Evolutionary conservation across 1,140 invertebrate species (phyloP), one percentile per base, ranked within the genome.

Genomic region (Leptinotarsa lineolata): DNA sequence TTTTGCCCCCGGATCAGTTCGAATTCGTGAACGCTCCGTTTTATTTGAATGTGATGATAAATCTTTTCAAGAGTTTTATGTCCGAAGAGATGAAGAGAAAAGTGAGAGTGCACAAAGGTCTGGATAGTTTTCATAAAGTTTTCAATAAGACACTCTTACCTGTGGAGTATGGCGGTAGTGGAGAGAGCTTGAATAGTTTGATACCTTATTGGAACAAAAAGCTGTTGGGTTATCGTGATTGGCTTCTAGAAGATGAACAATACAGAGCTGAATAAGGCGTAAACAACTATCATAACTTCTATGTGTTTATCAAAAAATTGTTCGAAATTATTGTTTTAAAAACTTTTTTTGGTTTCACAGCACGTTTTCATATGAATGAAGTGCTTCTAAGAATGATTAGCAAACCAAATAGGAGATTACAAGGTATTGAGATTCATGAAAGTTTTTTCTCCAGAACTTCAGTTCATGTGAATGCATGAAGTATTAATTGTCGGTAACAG

Each of bases 11-110:
- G 16, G 89, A 91, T 77, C 85, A 88, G 1, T 82, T 93, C 24
- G 89, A 93, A 76, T 93, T 92, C 78, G 85, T 93, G 2, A 92
- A 94, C 81, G 87, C 91, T 3, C 92, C 92, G 0, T 76, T 81
- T 2, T 88, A 92, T 76, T 86, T 93, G n/a, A 91, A 92, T 78
- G 84, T 90, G 5, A 84, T 94, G 4, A 83, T 94, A 22, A 89
- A 89, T 66, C 86, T 94, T 13, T 90, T 93, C 71, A 89, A 89
- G 82, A 86, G 81, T 70, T 94, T 94, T 77, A 90, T 54, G 48
- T 54, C 48, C 0, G 48, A 15, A 18, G 48, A 54, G 6, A 16
- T 54, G 74, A 87, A 85, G 65, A 82, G 85, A 2, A 86, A 91
- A 68, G 84, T 92, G 4, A 80, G 86, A 69, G 83, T 91, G 1